Evolutionary conservation across 1,140 invertebrate genomes (phyloP), one percentile per base, ranked within the genome.

Genomic region (Coelopa frigida): DNA sequence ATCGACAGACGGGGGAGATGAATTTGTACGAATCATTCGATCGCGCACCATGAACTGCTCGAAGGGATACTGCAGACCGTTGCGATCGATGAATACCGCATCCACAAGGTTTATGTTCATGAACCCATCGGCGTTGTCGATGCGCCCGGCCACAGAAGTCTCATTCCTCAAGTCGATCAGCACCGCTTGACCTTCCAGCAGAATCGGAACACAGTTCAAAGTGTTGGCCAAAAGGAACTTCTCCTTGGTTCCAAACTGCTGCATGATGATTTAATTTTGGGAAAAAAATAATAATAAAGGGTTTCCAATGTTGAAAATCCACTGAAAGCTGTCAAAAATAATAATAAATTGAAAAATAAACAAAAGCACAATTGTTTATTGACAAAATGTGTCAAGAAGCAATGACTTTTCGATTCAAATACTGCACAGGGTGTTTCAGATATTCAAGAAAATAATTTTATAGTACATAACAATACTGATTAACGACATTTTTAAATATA

Each of bases 151-250:
- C 10, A 67, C 59, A 5, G 63, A 62, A 5, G 56, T 60, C 40
- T 64, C 64, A 44, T 68, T 68, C 1, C 44, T 51, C 2, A 68
- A 41, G 50, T 68, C 64, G 12, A 68, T 62, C n/a, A 68, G 53
- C 11, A 68, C 61, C 1, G 59, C 46, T 5, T 56, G 48, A 7
- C 61, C 63, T 38, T 61, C 49, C 4, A 68, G 44, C 35, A 68
- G 41, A 5, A 59, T 44, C 4, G 64, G 63, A 35, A 63, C 39
- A 23, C 57, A 59, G 23, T 57, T 58, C 0, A 68, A 42, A 6
- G 61, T 65, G 33, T 68, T 68, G 22, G 51, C 44, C 29, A 62
- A 55, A 8, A 60, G 20, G 42, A 53, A 66, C 31, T 66, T 66
- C 44, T 66, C 60, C 15, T 54, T 58, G 7, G 51, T 23, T 22